Evolutionary conservation across 1,140 invertebrate genomes (phyloP).

Genomic region (Dreissena polymorpha): DNA sequence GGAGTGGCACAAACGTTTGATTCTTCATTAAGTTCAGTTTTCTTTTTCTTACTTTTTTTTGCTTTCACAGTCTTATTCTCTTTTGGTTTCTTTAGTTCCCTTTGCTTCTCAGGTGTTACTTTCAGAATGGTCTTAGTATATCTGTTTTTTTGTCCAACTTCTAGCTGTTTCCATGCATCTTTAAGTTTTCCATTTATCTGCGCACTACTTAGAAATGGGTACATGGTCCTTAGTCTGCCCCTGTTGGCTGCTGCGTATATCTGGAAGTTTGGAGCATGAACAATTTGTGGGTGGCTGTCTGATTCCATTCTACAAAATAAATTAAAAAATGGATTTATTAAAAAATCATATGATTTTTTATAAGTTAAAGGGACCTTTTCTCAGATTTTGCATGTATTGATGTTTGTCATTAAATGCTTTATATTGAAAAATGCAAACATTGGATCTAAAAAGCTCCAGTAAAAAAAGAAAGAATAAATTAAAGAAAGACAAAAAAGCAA

Average conservation of each 20-base stretch:
- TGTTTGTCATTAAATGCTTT: too few species aligned
- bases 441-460: too few species aligned
- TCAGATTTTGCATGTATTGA: too few species aligned
- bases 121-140: conserved; percentile 51
- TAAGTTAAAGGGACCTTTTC: too few species aligned
- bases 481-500: too few species aligned
- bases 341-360: too few species aligned
- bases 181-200: conserved; percentile 68
- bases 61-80: conserved; percentile 2
- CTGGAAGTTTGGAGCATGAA: conserved; percentile 50
- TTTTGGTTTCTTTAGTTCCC: too few species aligned
- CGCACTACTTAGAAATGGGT: conserved; percentile 66
- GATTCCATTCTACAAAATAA: too few species aligned
- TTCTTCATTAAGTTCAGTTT: not conserved
- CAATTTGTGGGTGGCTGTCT: not conserved
- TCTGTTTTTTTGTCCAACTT: conserved; percentile 41
- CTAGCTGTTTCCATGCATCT: conserved; percentile 64
- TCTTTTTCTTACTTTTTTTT: conserved; percentile 26
- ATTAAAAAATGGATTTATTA: too few species aligned
- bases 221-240: conserved; percentile 54
- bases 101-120: conserved; percentile 41
- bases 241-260: conserved; percentile 61
- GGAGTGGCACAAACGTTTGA: conserved; percentile 9
- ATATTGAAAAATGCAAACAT: too few species aligned
- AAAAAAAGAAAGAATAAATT: too few species aligned